phyloP scores from a whole-genome alignment of 2,888 invertebrate species.

The Drosophila buzzatii region DNA sequence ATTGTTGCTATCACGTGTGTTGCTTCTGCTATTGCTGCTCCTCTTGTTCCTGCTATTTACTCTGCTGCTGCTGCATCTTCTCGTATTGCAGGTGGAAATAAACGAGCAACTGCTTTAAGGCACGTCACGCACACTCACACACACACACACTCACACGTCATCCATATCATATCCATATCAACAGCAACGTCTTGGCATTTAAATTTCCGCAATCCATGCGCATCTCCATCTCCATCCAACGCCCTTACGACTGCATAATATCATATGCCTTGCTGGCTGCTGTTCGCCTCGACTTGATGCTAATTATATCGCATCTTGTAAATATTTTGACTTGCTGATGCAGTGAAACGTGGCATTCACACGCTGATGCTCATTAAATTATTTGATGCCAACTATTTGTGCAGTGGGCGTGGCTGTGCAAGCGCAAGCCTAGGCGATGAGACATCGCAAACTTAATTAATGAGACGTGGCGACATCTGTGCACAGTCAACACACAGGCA shows the following conservation, averaged over 20 bases:
- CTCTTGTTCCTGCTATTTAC: conserved; percentile 7
- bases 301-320: conserved; percentile 69
- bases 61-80: background rate
- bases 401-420: conserved; percentile 20
- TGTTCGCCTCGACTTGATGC: conserved; percentile 37
- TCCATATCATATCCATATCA: conserved; percentile 26
- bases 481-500: conserved; percentile 25
- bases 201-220: conserved; percentile 60
- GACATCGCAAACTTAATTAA: conserved; percentile 57
- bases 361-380: conserved; percentile 73
- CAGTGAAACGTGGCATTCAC: conserved; percentile 59
- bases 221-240: background rate
- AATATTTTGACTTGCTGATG: conserved; percentile 53
- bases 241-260: background rate
- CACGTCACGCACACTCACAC: conserved; percentile 36
- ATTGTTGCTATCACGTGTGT: background rate
- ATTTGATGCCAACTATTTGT: conserved; percentile 65
- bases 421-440: background rate
- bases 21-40: conserved; percentile 1
- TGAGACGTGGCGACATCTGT: conserved; percentile 18
- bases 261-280: background rate
- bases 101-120: conserved; percentile 28
- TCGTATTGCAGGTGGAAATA: conserved; percentile 33
- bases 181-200: conserved; percentile 66
- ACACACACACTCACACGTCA: conserved; percentile 43